Evolutionary conservation across 1,140 invertebrate genomes (phyloP), one percentile per base, ranked within the genome.

Genomic region (Leptinotarsa undecemlineata): DNA sequence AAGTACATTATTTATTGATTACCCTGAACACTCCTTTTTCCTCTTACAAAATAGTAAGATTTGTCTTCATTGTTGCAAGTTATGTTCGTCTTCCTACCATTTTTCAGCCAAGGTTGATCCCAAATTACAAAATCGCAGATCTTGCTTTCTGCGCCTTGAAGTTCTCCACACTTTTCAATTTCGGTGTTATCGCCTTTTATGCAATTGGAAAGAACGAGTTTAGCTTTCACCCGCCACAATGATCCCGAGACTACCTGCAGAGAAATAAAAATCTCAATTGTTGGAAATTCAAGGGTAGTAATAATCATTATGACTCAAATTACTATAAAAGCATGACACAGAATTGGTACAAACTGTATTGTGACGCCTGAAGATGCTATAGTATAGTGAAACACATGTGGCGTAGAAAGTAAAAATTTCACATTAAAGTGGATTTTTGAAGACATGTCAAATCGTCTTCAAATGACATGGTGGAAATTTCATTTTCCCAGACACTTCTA

Each of bases 61-160:
- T 75, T 20, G n/a, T 76, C 71, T n/a, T 77, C 79, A 60, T 87
- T 83, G 64, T 86, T 78, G 72, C 89, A 90, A 5, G 83, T 82
- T 0, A 90, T 85, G 4, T 85, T 85, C 17, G 90, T 87, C 57
- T 88, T 74, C 51, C 74, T 84, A 1, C 86, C 87, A 19, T 88
- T 81, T 48, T 88, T 82, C 3, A 89, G 5, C 91, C 91, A 92
- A 4, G 90, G 85, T 74, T 87, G 86, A 63, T 91, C 89, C 87
- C 87, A 90, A 60, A 91, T 82, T 13, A 83, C 83, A 23, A 81
- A 77, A 11, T 76, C 42, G 68, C 78, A 79, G 21, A 61, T 51
- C 15, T 61, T 80, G 33, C 84, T 85, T 71, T 68, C 19, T 81
- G 74, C 0, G 76, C 79, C 33, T 82, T 83, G 47, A 80, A 85